Evolutionary conservation across 2,113 vertebrate genomes (phyloP), one percentile per base, ranked within the genome.

Genomic region (Tragelaphus strepsiceros): DNA sequence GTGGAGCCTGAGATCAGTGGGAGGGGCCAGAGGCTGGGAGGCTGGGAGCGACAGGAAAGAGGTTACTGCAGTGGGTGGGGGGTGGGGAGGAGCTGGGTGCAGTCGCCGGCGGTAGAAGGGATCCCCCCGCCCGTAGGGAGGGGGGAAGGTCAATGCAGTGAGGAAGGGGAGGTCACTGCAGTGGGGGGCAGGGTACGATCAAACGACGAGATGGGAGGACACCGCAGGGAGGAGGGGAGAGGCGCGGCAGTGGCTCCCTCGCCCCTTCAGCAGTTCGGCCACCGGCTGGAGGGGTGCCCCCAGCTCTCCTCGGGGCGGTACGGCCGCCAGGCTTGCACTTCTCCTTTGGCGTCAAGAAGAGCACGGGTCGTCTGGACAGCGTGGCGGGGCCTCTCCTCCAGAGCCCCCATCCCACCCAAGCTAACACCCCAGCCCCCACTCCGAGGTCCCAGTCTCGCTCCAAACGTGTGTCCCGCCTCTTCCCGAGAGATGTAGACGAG

Each of bases 81-180:
- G 54, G 92, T 80, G 97, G 94, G 90, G 95, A 97, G 83, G 85
- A 71, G 84, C 78, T 19, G 95, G 67, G 97, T 91, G 98, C 94
- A 6, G 3, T 59, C 16, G 0, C 17, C 0, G 4, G 56, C 82
- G 24, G 39, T 0, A 17, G 39, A 80, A 85, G 82, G 59, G 81
- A 46, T 21, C 49, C 74, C 39, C 54, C 78, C 58, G 14, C 86
- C 86, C 28, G 2, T 0, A 30, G 80, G 80, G 39, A 77, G 13
- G 49, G 78, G 91, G n/a, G 81, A 97, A 98, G 96, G 93, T 89
- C 84, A 97, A 26, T 58, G 95, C 97, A 85, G 96, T 88, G 96
- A 93, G 96, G 93, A 91, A 96, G 95, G 95, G 93, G 88, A 96
- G 95, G 96, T 97, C 97, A 97, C 95, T 98, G 96, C 96, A 89